phyloP scores from a whole-genome alignment of 2,797 vertebrate species.

The Brotula barbata region DNA sequence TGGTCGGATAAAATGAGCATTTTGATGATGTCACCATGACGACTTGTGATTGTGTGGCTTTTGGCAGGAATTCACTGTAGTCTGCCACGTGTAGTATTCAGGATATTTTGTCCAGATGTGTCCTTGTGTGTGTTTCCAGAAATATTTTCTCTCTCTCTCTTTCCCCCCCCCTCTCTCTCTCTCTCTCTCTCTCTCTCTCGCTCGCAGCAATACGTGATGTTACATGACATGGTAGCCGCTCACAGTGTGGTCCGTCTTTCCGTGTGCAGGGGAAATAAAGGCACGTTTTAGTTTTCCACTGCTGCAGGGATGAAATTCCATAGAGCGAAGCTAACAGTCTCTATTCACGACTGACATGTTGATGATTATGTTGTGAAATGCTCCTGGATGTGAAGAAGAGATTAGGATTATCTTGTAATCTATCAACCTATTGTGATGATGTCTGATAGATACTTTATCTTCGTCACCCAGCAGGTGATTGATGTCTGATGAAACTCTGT shows the following conservation, averaged over 20 bases:
- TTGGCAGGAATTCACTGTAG: not conserved
- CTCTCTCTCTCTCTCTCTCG: not conserved
- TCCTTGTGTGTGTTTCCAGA: not conserved
- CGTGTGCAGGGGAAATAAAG: constrained; percentile 85
- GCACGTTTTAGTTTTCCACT: constrained; percentile 61
- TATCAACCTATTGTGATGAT: not conserved
- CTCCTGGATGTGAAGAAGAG: too few species aligned
- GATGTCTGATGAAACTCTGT: too few species aligned
- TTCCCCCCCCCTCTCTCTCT: constrained; percentile 28
- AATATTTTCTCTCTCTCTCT: not conserved
- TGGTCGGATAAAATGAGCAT: too few species aligned
- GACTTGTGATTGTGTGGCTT: not conserved
- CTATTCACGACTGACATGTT: not conserved
- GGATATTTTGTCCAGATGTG: not conserved
- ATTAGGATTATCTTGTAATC: too few species aligned
- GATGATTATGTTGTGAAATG: too few species aligned
- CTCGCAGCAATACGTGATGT: constrained; percentile 91
- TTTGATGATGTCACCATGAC: not conserved
- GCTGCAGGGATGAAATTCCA: not conserved
- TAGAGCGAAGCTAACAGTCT: not conserved
- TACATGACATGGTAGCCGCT: constrained; percentile 92
- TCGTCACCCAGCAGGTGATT: too few species aligned
- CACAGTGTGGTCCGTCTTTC: constrained; percentile 91
- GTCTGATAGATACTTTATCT: too few species aligned
- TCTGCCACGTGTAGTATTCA: not conserved